Evolutionary conservation across 2,113 vertebrate genomes (phyloP), one percentile per base, ranked within the genome.

Genomic region (Hirundichthys speculiger): DNA sequence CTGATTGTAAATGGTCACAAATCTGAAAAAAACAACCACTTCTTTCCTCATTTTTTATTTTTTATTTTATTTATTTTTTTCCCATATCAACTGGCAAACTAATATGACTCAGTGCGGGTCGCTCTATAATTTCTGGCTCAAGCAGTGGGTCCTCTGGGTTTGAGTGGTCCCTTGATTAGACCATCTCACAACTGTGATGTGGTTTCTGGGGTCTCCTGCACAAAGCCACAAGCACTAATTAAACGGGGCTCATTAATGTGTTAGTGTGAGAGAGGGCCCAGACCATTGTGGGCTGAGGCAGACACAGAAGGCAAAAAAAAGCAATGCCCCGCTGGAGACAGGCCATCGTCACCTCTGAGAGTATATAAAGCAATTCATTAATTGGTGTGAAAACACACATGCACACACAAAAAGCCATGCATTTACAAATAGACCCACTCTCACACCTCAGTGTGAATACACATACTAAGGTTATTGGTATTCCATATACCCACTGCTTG

Each of bases 371-470:
- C 82, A 71, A 85, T 83, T 90, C 69, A 82, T 90, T 92, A 92
- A 92, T 90, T 90, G 85, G 88, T 91, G 90, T 80, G 87, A 92
- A 91, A 91, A 82, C 63, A 86, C 70, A 69, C 88, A 87, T 74
- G 15, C 43, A 73, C 62, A 38, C 71, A 50, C 60, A 50, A 46
- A 48, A 47, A 61, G 34, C 50, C 75, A 56, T 64, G 64, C 47
- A 40, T 54, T 62, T 2, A 15, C 68, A 71, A 83, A 85, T 51
- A 76, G 79, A 58, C 55, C n/a, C n/a, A 67, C 64, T 66, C 65
- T 66, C 46, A 75, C 83, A 77, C 80, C 34, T 79, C 49, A 1
- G 8, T 9, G 64, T 15, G n/a, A 77, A 86, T 61, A 82, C 75
- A 86, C 79, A 81, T 51, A 61, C 69, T 81, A 73, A 75, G 74